Evolutionary conservation across 2,888 invertebrate species (phyloP).

Genomic region (Parasteatoda lunata): DNA sequence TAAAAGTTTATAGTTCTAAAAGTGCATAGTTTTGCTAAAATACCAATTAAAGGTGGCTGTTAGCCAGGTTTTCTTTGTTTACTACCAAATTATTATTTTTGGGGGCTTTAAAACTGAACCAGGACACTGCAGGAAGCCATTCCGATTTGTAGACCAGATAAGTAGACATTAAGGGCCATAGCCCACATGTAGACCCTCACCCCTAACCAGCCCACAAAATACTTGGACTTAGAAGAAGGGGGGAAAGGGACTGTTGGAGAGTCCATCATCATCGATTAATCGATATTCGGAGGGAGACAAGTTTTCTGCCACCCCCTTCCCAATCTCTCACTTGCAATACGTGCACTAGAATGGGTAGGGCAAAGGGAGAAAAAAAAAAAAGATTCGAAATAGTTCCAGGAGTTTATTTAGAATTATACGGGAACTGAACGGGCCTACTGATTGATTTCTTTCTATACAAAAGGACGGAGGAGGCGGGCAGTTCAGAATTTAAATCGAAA

Average conservation of each 20-base stretch:
- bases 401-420: constrained; percentile 38
- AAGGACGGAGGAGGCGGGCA: not conserved
- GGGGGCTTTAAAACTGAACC: constrained; percentile 52
- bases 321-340: not conserved
- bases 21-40: too few relatives aligned
- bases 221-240: constrained; percentile 2
- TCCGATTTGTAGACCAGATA: constrained; percentile 67
- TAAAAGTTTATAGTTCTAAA: too few relatives aligned
- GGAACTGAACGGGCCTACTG: not conserved
- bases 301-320: not conserved
- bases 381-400: constrained; percentile 15
- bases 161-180: constrained; percentile 32
- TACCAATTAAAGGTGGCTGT: too few relatives aligned
- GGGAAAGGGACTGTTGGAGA: constrained; percentile 39
- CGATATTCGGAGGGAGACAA: constrained; percentile 27
- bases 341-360: constrained; percentile 9
- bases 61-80: too few relatives aligned
- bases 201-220: not conserved
- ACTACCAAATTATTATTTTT: not conserved
- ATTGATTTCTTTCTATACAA: constrained; percentile 2
- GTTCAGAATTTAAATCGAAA: constrained; percentile 23
- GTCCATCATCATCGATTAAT: constrained; percentile 60
- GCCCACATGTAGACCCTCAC: constrained; percentile 9
- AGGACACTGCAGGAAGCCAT: constrained; percentile 53
- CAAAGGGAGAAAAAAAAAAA: constrained; percentile 10